Evolutionary conservation across 2,113 vertebrate genomes (phyloP).

Genomic region (Spermophilus dauricus): DNA sequence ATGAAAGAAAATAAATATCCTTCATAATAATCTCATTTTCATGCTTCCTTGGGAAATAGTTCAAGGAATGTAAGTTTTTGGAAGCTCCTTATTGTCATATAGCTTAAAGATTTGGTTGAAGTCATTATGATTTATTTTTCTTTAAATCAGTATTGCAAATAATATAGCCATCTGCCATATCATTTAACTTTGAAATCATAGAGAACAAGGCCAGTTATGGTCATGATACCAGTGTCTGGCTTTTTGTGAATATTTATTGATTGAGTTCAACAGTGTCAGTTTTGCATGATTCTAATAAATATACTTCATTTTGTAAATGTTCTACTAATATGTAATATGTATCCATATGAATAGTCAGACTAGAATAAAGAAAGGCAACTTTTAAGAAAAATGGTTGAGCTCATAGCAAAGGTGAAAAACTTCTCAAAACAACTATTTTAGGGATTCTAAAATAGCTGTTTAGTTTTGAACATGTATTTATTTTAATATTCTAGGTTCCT

Average conservation of each 20-base stretch:
- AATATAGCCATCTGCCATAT: neutral
- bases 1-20: neutral
- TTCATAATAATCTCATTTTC: conserved; percentile 41
- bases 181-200: neutral
- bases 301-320: neutral
- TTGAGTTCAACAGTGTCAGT: neutral
- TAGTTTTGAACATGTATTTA: too few species aligned
- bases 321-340: neutral
- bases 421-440: conserved; percentile 34
- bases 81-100: neutral
- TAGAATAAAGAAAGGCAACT: neutral
- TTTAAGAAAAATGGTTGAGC: neutral
- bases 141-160: neutral
- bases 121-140: neutral
- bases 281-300: conserved; percentile 20
- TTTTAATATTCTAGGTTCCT: neutral
- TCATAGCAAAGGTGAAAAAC: conserved; percentile 20
- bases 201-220: neutral
- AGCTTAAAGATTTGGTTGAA: conserved; percentile 25
- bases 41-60: conserved; percentile 6
- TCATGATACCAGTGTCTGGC: neutral
- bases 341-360: neutral
- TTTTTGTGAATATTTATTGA: conserved; percentile 5
- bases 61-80: neutral
- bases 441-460: too few species aligned